phyloP scores from a whole-genome alignment of 92 coral and sea anemone genomes.

The Heliopora coerulea region DNA sequence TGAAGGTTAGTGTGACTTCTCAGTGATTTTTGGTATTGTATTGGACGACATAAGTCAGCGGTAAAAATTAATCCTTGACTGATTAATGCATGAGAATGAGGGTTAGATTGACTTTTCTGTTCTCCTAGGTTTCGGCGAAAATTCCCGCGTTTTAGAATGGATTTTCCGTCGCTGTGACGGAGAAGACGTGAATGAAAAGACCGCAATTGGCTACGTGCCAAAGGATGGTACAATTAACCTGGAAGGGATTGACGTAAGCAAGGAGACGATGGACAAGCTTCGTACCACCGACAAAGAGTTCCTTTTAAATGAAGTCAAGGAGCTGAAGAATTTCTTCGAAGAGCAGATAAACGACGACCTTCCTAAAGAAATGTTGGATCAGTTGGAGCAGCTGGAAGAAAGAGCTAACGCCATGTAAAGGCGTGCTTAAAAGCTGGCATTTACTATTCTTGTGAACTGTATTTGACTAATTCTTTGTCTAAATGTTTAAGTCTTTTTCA shows the following conservation, averaged over 20 bases:
- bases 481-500: too few relatives aligned
- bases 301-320: constrained; percentile 64
- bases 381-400: constrained; percentile 67
- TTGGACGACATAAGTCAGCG: too few relatives aligned
- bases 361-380: constrained; percentile 60
- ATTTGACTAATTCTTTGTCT: too few relatives aligned
- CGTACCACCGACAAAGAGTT: constrained; percentile 81
- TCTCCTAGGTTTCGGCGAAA: constrained; percentile 86
- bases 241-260: constrained; percentile 60
- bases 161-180: constrained; percentile 71
- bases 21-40: too few relatives aligned
- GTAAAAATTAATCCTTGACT: too few relatives aligned
- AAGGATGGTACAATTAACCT: constrained; percentile 70
- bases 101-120: constrained; percentile 9
- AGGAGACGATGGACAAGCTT: constrained; percentile 59
- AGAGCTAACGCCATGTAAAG: constrained; percentile 62
- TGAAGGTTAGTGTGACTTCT: too few relatives aligned
- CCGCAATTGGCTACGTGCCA: constrained; percentile 80
- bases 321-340: constrained; percentile 66
- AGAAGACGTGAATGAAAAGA: constrained; percentile 70
- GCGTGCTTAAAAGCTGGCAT: too few relatives aligned
- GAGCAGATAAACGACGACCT: constrained; percentile 81
- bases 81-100: too few relatives aligned
- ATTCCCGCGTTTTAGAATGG: constrained; percentile 94
- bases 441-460: too few relatives aligned